Evolutionary conservation across 2,888 invertebrate genomes (phyloP).

Genomic region (Dyspetes luteomarginatus): DNA sequence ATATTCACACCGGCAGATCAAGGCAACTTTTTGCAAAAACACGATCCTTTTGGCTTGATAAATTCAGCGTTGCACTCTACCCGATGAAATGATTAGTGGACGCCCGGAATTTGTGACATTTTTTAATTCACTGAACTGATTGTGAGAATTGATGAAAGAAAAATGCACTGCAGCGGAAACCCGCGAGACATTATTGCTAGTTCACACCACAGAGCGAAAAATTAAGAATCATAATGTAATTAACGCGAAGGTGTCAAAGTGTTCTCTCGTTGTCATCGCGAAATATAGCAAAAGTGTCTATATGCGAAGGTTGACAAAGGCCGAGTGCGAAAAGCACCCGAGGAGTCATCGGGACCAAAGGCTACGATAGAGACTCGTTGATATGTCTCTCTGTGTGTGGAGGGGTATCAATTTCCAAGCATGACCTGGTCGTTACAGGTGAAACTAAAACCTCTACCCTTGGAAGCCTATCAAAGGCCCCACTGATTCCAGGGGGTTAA

Average conservation of each 20-base stretch:
- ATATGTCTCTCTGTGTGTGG: not conserved
- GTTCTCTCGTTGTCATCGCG: slow-evolving; percentile 11
- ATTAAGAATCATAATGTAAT: slow-evolving; percentile 34
- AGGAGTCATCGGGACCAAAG: no score
- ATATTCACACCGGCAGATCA: slow-evolving; percentile 40
- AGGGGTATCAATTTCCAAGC: slow-evolving; percentile 74
- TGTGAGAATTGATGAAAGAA: not conserved
- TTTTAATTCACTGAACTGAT: not conserved
- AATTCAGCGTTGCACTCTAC: slow-evolving; percentile 51
- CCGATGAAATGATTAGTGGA: slow-evolving; percentile 34
- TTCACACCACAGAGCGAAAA: not conserved
- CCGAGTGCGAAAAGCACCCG: slow-evolving; percentile 27
- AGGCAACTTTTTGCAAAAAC: not conserved
- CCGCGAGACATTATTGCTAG: no score
- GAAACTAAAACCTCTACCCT: slow-evolving; percentile 74
- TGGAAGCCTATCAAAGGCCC: slow-evolving; percentile 76
- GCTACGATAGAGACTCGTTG: no score
- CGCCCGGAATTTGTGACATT: not conserved
- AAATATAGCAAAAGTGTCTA: slow-evolving; percentile 1
- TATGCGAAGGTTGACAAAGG: not conserved
- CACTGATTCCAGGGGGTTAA: slow-evolving; percentile 71
- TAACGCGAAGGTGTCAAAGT: slow-evolving; percentile 1
- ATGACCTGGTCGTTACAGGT: slow-evolving; percentile 56
- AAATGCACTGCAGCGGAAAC: not conserved
- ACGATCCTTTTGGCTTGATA: slow-evolving; percentile 30